Evolutionary conservation across 2,797 vertebrate genomes (phyloP), one percentile per base, ranked within the genome.

Genomic region (Lemur catta): DNA sequence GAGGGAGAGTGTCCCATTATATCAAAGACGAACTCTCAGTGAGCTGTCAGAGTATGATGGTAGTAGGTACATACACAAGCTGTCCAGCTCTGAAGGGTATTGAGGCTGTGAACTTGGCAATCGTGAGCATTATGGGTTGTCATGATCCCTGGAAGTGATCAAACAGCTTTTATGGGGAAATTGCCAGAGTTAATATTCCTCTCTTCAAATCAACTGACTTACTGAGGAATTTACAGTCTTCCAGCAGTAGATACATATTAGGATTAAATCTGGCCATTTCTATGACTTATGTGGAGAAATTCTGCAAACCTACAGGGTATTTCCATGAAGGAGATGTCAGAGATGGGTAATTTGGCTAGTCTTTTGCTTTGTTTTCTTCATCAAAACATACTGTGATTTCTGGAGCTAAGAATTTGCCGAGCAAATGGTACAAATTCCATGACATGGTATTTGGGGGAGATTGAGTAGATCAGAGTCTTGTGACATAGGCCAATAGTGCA

Each of bases 321-420:
- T 93, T 72, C 59, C 15, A 41, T 35, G 52, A 80, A 89, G 57
- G 84, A 65, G 63, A 33, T 76, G 28, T 52, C 78, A 61, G 52
- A 52, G 35, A 84, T 84, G 59, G 89, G 35, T 33, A 28, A 93
- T 72, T 92, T 79, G 43, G 28, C 91, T 95, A 81, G 75, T 90
- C 74, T 55, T 78, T 84, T 84, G 30, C 59, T 84, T 94, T 85
- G 35, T 61, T 78, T 52, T 63, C 85, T 88, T 92, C 57, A 74
- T 78, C 52, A 61, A 71, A 85, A 80, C 52, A 33, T 7, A 46
- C 43, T 41, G 1, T 50, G 35, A 15, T 78, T 76, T 88, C 61
- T 89, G 50, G 59, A 94, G 59, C 28, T 89, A 74, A 94, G 71
- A 57, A 33, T 72, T 65, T 92, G 67, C n/a, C 22, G 33, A 71